Percentiles rank a stretch among this genome's conserved stretches.
phyloP scores from a whole-genome alignment of 2,888 invertebrate species.

The Limnephilus rhombicus region DNA sequence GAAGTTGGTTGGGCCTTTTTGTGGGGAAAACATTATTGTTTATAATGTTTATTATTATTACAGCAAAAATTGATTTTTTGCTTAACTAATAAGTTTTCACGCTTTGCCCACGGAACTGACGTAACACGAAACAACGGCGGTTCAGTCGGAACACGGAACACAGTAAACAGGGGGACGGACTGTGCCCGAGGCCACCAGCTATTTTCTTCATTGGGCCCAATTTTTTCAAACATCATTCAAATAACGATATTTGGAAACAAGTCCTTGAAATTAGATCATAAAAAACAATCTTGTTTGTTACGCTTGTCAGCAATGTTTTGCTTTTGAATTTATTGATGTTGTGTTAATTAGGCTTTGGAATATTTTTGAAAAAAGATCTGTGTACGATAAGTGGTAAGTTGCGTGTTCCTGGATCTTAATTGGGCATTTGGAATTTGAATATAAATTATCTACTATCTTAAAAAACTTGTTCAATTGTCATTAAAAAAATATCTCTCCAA shows the following conservation, averaged over 20 bases:
- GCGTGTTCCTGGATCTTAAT: too few relatives aligned
- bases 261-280: background rate
- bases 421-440: too few relatives aligned
- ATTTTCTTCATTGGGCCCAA: background rate
- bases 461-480: too few relatives aligned
- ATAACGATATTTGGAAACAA: too few relatives aligned
- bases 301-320: too few relatives aligned
- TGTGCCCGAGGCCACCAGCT: background rate
- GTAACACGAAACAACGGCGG: background rate
- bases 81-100: background rate
- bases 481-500: too few relatives aligned
- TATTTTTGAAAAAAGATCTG: background rate
- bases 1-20: background rate
- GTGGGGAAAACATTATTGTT: background rate
- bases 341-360: too few relatives aligned
- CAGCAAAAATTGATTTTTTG: background rate
- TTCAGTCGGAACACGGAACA: background rate
- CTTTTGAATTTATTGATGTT: background rate
- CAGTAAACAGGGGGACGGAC: background rate
- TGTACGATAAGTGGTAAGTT: background rate
- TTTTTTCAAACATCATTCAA: too few relatives aligned
- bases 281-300: too few relatives aligned
- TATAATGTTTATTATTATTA: background rate
- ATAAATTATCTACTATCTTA: too few relatives aligned
- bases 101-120: background rate